phyloP scores from a whole-genome alignment of 2,113 vertebrate species.

The Apeltes quadracus region DNA sequence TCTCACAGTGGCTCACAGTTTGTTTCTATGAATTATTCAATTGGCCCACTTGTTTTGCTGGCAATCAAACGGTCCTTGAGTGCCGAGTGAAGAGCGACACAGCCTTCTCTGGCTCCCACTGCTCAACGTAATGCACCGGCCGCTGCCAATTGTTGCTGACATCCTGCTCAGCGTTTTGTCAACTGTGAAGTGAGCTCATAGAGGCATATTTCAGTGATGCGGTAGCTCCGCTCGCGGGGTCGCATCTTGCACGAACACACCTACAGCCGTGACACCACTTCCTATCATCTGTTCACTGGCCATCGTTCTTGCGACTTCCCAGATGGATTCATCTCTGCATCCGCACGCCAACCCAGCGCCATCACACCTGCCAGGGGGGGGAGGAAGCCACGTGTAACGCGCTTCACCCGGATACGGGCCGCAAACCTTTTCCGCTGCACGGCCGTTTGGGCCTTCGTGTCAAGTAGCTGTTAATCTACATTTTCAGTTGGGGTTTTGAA shows the following conservation, averaged over 20 bases:
- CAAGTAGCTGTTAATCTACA: constrained; percentile 46
- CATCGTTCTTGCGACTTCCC: constrained; percentile 29
- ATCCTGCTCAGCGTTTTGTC: constrained; percentile 70
- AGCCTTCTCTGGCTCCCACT: constrained; percentile 45
- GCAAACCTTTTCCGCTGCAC: constrained; percentile 35
- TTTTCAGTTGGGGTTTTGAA: constrained; percentile 47
- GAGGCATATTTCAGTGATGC: constrained; percentile 51
- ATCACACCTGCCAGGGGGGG: constrained; percentile 37
- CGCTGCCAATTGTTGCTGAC: constrained; percentile 71
- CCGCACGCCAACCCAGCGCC: constrained; percentile 35
- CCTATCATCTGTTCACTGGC: constrained; percentile 16
- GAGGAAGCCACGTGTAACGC: constrained; percentile 22
- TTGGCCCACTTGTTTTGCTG: constrained; percentile 73
- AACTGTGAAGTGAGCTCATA: constrained; percentile 63
- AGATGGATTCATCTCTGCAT: constrained; percentile 39
- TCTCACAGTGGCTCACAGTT: constrained; percentile 66
- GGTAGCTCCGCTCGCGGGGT: constrained; percentile 22
- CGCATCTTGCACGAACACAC: constrained; percentile 29
- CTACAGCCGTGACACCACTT: constrained; percentile 9
- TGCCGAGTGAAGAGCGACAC: constrained; percentile 58
- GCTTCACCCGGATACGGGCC: constrained; percentile 48
- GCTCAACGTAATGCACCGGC: constrained; percentile 54
- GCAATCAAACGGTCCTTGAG: constrained; percentile 69
- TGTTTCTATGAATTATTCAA: constrained; percentile 77
- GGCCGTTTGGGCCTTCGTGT: constrained; percentile 35